These are phyloP conservation scores for Corythoichthys intestinalis DNA, from an alignment of 2,113 vertebrate genomes.

Conservation along the genomic window DNA sequence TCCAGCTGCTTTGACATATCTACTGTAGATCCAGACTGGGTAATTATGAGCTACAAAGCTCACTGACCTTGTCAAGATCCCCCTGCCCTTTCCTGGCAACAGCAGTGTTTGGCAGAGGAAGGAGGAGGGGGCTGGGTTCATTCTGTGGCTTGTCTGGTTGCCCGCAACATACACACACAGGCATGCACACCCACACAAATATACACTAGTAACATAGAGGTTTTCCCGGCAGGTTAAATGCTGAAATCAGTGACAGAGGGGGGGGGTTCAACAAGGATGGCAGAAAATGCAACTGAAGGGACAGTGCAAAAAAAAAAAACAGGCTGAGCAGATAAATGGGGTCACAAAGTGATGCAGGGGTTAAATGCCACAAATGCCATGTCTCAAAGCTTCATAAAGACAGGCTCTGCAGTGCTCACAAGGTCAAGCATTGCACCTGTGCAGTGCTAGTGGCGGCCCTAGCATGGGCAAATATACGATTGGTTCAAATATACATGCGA, in stretches of 20 bases:
- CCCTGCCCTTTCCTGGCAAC: slow-evolving; percentile 32
- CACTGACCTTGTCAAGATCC: slow-evolving; percentile 69
- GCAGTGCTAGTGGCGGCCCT: slow-evolving; percentile 32
- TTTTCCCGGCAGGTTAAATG: slow-evolving; percentile 66
- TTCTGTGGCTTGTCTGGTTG: slow-evolving; percentile 45
- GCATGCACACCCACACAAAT: slow-evolving; percentile 5
- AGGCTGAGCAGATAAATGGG: slow-evolving; percentile 30
- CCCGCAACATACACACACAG: slow-evolving; percentile 22
- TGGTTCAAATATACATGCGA: too few relatives aligned
- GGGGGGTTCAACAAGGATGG: slow-evolving; percentile 52
- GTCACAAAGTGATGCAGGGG: slow-evolving; percentile 62
- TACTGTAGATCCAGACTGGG: slow-evolving; percentile 51
- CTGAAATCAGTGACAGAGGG: slow-evolving; percentile 60
- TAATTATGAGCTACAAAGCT: slow-evolving; percentile 73
- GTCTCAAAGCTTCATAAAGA: slow-evolving; percentile 68
- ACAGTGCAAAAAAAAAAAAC: slow-evolving; percentile 43
- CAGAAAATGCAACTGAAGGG: slow-evolving; percentile 59
- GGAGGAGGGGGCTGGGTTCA: slow-evolving; percentile 15
- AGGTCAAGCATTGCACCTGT: slow-evolving; percentile 72
- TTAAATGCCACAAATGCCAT: slow-evolving; percentile 72
- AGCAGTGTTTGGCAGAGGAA: slow-evolving; percentile 30
- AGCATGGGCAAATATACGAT: slow-evolving; percentile 22
- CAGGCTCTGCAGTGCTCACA: slow-evolving; percentile 63
- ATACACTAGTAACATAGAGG: slow-evolving; percentile 40
- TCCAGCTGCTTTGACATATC: slow-evolving; percentile 54